Conservation (phyloP, 2,797 vertebrate genomes). For the Pantherophis alleghaniensis region DNA sequence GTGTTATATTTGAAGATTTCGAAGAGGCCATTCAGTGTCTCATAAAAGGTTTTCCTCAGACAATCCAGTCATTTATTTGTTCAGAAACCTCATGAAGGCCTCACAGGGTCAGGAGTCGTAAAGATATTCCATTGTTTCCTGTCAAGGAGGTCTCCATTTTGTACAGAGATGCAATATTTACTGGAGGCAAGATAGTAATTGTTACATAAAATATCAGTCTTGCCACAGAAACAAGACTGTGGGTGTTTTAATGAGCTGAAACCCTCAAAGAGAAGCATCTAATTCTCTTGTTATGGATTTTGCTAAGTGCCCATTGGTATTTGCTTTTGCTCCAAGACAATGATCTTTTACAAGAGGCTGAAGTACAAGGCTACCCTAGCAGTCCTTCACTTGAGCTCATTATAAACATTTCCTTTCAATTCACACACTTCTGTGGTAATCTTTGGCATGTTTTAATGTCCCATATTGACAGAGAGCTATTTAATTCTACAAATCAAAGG, state of each 20-base stretch:
- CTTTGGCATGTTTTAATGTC: neutral
- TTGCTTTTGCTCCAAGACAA: constrained; percentile 24
- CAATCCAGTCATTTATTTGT: constrained; percentile 37
- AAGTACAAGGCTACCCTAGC: constrained; percentile 3
- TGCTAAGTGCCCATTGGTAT: constrained; percentile 26
- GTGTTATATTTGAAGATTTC: constrained; percentile 33
- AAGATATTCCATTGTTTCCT: constrained; percentile 36
- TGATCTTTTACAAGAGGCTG: constrained; percentile 18
- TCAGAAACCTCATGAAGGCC: constrained; percentile 28
- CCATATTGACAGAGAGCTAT: neutral
- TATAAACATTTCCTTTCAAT: constrained; percentile 34
- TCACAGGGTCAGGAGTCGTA: constrained; percentile 38
- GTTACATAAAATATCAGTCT: constrained; percentile 41
- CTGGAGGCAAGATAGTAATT: constrained; percentile 52
- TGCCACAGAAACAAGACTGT: constrained; percentile 31
- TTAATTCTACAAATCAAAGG: neutral
- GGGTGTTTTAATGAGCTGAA: constrained; percentile 45
- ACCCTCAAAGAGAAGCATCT: constrained; percentile 32
- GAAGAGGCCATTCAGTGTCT: constrained; percentile 21
- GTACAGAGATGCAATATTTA: constrained; percentile 36
- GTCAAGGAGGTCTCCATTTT: constrained; percentile 42
- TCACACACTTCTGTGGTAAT: neutral
- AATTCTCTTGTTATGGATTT: constrained; percentile 33
- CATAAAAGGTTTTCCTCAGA: constrained; percentile 36
- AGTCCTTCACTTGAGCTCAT: constrained; percentile 24